Base-by-base conservation (phyloP, 2,113 vertebrate species). In the Danionella cerebrum region DNA sequence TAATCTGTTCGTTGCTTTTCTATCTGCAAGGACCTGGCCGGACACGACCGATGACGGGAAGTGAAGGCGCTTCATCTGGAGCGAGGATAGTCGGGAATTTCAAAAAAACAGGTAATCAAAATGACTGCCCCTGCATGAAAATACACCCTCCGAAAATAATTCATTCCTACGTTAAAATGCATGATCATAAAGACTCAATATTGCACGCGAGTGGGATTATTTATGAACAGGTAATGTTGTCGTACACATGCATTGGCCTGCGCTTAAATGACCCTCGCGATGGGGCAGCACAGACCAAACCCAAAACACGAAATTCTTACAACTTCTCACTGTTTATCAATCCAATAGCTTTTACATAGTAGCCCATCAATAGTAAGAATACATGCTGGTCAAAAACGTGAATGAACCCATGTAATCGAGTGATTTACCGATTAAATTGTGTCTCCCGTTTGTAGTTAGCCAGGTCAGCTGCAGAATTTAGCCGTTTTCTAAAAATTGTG, bases 11-110 rank as follows among this genome's bases (percentile, higher is more conserved):
- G 19, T 27, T 1, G 4, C 1, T 5, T 2, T 6, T 45, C 47
- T 31, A 54, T 33, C 72, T 74, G 21, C 16, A 60, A 21, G 42
- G 72, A 70, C 72, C 72, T 74, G 67, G 1, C 51, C 29, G 55
- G 16, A 55, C 9, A 44, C 59, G 72, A 83, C 80, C 84, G 33
- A 82, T 88, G 87, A 89, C 83, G 76, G 87, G 88, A 87, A 85
- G 82, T 82, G 22, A 62, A 67, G 80, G 82, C 76, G 82, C 83
- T 86, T 85, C 80, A 80, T 78, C 83, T 83, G 84, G 81, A 86
- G 83, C 82, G 84, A 81, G 84, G 84, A 86, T 82, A 88, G 83
- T 88, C 84, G 85, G 88, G 86, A 88, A 88, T 88, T 84, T 86
- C 81, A 79, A 52, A 81, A 45, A 36, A 83, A 73, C 87, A 90